phyloP scores from a whole-genome alignment of 2,113 vertebrate species.

The Sardina pilchardus region DNA sequence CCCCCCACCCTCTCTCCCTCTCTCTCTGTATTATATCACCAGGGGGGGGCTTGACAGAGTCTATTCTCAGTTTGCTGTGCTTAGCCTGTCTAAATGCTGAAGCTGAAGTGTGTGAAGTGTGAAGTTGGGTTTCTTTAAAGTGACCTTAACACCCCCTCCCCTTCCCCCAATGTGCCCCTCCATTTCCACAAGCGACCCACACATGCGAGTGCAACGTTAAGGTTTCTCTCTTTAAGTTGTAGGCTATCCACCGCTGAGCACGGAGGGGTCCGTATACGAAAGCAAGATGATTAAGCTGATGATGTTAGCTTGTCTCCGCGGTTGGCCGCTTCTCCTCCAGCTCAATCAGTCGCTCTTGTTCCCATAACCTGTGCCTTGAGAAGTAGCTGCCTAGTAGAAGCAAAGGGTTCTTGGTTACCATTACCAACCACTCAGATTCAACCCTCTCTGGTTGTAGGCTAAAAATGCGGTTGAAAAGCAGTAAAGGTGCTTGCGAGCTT shows the following conservation, averaged over 20 bases:
- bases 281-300: conserved; percentile 34
- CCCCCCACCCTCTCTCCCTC: neutral
- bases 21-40: neutral
- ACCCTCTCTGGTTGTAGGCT: no score
- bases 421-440: no score
- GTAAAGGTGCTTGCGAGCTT: no score
- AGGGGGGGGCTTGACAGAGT: neutral
- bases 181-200: neutral
- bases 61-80: neutral
- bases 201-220: neutral
- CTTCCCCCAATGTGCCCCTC: neutral
- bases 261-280: neutral
- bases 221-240: neutral
- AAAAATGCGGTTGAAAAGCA: no score
- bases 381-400: neutral
- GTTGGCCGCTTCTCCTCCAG: conserved; percentile 22
- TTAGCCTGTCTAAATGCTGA: neutral
- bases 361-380: conserved; percentile 15
- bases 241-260: neutral
- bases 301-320: conserved; percentile 27
- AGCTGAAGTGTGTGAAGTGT: neutral
- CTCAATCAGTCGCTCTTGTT: conserved; percentile 21
- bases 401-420: neutral
- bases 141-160: neutral
- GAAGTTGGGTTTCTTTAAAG: neutral